Base-by-base conservation (phyloP, 2,797 vertebrate genomes). In the Catostomus latipinnis region DNA sequence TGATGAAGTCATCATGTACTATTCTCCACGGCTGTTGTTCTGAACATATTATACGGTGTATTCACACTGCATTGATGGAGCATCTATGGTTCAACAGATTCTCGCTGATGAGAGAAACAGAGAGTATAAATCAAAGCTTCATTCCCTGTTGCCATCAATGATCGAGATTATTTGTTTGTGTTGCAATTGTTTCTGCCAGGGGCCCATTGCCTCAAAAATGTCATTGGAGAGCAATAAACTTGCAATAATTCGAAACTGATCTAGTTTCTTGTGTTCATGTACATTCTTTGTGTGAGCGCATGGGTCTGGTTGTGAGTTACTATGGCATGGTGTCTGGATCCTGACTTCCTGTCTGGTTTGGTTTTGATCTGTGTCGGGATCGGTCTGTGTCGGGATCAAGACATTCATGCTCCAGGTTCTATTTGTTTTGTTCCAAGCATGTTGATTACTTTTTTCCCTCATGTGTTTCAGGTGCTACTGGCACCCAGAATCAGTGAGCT, bases 121-220 rank as follows among this genome's bases (percentile, higher is more conserved):
- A 88, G 83, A 78, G 66, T 48, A 34, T 62, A 56, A 74, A 78
- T 83, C 82, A 85, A 86, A 81, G 85, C 83, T 82, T 81, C 79
- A 83, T 85, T 84, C 68, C 67, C 86, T 82, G 56, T 83, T 84
- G 58, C 76, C 81, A 87, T 90, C 88, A 83, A 54, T 82, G 88
- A 89, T 88, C 90, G 87, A 84, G 80, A 87, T 80, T 88, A 80
- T 91, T 91, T 89, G 86, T 89, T 83, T 77, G 78, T 75, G 66
- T 49, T 85, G 90, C 2, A 0, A n/a, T 90, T 87, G 88, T 66
- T 73, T 13, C 68, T 54, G 65, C 71, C 71, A 81, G 78, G 76
- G 61, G 83, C 66, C 63, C 65, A 83, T 34, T 86, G 83, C 87
- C 48, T 87, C 66, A 84, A 83, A 84, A 87, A 87, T 91, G 83